phyloP scores from a whole-genome alignment of 2,113 vertebrate species.

The Plecotus auritus region DNA sequence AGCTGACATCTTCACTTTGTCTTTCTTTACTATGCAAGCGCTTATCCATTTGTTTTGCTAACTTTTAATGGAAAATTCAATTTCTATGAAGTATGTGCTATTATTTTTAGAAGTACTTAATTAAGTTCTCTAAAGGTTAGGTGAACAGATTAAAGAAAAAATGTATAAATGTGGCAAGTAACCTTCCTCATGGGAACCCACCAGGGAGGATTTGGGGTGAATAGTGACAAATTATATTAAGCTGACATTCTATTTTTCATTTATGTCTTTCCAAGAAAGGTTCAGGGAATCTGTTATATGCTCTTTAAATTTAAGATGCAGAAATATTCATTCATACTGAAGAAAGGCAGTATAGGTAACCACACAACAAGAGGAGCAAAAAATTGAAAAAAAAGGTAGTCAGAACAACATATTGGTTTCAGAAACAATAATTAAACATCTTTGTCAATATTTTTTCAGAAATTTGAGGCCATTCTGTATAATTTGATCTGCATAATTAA shows the following conservation, averaged over 20 bases:
- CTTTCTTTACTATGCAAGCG: slow-evolving; percentile 53
- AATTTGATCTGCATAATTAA: background rate
- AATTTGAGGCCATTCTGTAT: background rate
- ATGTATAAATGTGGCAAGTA: slow-evolving; percentile 5
- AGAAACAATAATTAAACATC: background rate
- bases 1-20: slow-evolving; percentile 68
- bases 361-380: background rate
- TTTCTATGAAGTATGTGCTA: slow-evolving; percentile 60
- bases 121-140: slow-evolving; percentile 60
- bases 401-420: background rate
- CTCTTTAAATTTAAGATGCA: background rate
- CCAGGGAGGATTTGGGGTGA: background rate
- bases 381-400: background rate
- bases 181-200: background rate
- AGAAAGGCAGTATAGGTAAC: background rate
- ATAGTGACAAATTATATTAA: slow-evolving; percentile 53
- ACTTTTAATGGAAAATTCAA: slow-evolving; percentile 72
- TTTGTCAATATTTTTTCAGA: slow-evolving; percentile 9
- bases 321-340: background rate
- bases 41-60: slow-evolving; percentile 68
- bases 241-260: slow-evolving; percentile 34
- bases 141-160: slow-evolving; percentile 42
- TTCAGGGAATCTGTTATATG: background rate
- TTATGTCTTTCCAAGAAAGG: slow-evolving; percentile 14
- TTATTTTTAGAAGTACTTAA: slow-evolving; percentile 58